phyloP scores from a whole-genome alignment of 1,140 invertebrate species.

The Eulimnadia texana region DNA sequence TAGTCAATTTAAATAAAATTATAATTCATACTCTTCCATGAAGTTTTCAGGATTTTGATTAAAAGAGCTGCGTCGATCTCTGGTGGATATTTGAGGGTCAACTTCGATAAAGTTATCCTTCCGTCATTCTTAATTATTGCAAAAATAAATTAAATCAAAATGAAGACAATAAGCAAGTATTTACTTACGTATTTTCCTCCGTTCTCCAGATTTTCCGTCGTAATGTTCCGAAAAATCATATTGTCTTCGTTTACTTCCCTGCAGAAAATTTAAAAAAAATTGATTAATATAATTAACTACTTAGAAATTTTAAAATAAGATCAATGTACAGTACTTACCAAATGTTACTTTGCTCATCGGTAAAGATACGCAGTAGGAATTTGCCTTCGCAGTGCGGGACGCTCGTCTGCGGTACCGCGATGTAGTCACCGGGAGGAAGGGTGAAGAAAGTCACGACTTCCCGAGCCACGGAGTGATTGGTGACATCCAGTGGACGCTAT shows the following conservation, averaged over 20 bases:
- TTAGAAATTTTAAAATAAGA: conserved; percentile 3
- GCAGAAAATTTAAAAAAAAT: conserved; percentile 23
- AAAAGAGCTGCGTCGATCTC: conserved; percentile 46
- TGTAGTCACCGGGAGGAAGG: conserved; percentile 56
- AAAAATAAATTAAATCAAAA: conserved; percentile 33
- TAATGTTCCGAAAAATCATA: conserved; percentile 47
- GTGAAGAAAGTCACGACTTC: conserved; percentile 59
- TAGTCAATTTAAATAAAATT: too few relatives aligned
- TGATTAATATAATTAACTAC: conserved; percentile 6
- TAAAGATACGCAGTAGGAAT: conserved; percentile 52
- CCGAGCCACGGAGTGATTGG: conserved; percentile 46
- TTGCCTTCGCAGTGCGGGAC: conserved; percentile 49
- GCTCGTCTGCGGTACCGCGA: conserved; percentile 59
- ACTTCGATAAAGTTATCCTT: conserved; percentile 27
- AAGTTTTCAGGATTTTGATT: conserved; percentile 39
- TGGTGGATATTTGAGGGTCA: conserved; percentile 32
- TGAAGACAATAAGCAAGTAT: conserved; percentile 16
- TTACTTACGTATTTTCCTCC: conserved; percentile 33
- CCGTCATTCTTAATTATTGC: conserved; percentile 17
- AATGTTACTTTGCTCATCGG: conserved; percentile 55
- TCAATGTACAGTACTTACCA: conserved; percentile 45
- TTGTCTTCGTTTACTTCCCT: conserved; percentile 67
- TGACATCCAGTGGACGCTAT: conserved; percentile 49
- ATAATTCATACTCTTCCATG: neutral
- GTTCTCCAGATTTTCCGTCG: conserved; percentile 42